Percentiles rank a stretch among this genome's conserved stretches.
Evolutionary conservation across 2,113 vertebrate genomes (phyloP).

Genomic region (Gymnocephalus cernua): DNA sequence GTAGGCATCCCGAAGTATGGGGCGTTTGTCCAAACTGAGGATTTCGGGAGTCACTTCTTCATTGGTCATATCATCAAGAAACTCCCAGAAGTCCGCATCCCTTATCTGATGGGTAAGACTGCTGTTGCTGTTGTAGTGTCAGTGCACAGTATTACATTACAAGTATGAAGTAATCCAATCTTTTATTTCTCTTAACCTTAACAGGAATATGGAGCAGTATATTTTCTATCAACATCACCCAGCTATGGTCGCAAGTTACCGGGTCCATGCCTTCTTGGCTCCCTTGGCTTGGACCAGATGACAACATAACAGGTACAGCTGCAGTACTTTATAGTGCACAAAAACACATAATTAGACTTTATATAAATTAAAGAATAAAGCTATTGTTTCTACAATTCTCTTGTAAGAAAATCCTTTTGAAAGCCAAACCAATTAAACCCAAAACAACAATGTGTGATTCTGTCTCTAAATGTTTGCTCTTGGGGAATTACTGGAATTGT

Average conservation of each 20-base stretch:
- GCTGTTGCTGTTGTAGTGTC: background rate
- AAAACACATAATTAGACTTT: background rate
- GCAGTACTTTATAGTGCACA: background rate
- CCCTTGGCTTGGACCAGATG: slow-evolving; percentile 10
- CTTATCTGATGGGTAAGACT: slow-evolving; percentile 87
- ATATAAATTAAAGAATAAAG: background rate
- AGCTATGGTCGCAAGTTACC: background rate
- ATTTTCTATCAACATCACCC: slow-evolving; percentile 54
- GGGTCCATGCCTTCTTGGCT: slow-evolving; percentile 26
- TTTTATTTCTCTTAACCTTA: background rate
- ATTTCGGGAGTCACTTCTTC: slow-evolving; percentile 91
- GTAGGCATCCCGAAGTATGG: slow-evolving; percentile 90
- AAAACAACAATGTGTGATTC: no score
- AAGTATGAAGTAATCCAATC: background rate
- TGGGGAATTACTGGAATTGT: no score
- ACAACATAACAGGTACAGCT: slow-evolving; percentile 33
- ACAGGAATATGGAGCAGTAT: slow-evolving; percentile 74
- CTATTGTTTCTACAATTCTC: no score
- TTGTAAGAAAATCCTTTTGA: no score
- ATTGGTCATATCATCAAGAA: slow-evolving; percentile 87
- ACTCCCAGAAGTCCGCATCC: slow-evolving; percentile 87
- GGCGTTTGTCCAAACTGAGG: slow-evolving; percentile 84
- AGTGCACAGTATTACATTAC: background rate
- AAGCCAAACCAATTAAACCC: no score
- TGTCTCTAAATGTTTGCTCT: no score